These are phyloP conservation scores for Pteruthius melanotis DNA, from an alignment of 2,113 vertebrate genomes.

Conservation along the genomic window DNA sequence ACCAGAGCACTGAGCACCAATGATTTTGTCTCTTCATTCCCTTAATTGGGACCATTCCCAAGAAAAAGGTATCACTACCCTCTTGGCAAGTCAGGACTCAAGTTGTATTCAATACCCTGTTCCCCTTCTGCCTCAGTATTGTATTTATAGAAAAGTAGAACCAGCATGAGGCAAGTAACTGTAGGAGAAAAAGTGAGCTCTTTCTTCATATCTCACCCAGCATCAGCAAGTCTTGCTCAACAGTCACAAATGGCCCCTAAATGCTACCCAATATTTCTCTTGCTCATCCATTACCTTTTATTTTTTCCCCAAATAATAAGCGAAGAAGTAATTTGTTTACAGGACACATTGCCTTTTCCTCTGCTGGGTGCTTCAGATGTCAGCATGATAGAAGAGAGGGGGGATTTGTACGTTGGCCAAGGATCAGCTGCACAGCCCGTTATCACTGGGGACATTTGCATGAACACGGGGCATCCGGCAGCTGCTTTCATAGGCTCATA, in stretches of 20 bases:
- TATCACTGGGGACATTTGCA: background rate
- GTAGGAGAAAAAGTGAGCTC: background rate
- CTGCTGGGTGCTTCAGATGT: slow-evolving; percentile 1
- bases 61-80: background rate
- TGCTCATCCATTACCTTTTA: background rate
- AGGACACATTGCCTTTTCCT: background rate
- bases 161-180: background rate
- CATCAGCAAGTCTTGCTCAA: rapidly evolving
- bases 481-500: background rate
- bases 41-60: background rate
- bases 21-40: background rate
- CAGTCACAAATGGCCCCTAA: background rate
- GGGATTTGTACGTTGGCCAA: background rate
- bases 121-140: rapidly evolving
- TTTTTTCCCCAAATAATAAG: background rate
- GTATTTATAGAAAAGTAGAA: background rate
- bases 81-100: background rate
- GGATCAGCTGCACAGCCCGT: background rate
- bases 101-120: background rate
- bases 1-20: background rate
- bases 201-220: background rate
- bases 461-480: background rate
- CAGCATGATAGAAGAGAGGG: background rate
- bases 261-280: background rate
- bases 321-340: slow-evolving; percentile 31